phyloP scores from a whole-genome alignment of 2,797 vertebrate genomes.

The Sebastes alutus region DNA sequence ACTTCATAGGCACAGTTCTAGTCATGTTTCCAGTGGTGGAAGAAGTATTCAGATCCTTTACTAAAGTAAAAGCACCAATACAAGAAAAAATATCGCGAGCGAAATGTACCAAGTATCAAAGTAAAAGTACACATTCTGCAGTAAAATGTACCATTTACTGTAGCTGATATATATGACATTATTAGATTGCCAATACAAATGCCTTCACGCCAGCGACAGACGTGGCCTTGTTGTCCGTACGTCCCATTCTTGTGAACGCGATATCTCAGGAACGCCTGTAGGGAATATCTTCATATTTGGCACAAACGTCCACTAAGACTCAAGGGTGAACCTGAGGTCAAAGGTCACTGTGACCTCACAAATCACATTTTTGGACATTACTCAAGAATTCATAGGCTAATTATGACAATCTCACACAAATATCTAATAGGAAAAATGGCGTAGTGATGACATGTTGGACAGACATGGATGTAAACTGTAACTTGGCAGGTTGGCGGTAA shows the following conservation, averaged over 20 bases:
- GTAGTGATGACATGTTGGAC: background rate
- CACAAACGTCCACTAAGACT: too few relatives aligned
- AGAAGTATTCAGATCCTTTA: background rate
- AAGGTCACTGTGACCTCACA: background rate
- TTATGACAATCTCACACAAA: background rate
- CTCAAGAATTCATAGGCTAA: background rate
- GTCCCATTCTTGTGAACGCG: too few relatives aligned
- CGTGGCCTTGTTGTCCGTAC: too few relatives aligned
- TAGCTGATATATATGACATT: background rate
- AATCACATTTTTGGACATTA: background rate
- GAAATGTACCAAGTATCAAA: background rate
- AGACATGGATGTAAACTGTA: background rate
- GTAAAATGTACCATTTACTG: too few relatives aligned
- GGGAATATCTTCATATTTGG: too few relatives aligned
- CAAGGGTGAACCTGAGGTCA: background rate
- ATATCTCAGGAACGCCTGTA: too few relatives aligned
- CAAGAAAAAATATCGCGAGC: background rate
- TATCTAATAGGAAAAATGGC: background rate
- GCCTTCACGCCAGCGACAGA: too few relatives aligned
- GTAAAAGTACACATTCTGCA: too few relatives aligned
- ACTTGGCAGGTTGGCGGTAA: background rate
- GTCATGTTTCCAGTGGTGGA: background rate
- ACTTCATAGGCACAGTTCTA: background rate
- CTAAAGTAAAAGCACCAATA: background rate
- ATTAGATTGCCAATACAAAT: background rate